A percentile compares a stretch with the other conserved stretches of the same genome.
Conservation (phyloP, 2,797 vertebrate species). For the Pseudopleuronectes americanus region DNA sequence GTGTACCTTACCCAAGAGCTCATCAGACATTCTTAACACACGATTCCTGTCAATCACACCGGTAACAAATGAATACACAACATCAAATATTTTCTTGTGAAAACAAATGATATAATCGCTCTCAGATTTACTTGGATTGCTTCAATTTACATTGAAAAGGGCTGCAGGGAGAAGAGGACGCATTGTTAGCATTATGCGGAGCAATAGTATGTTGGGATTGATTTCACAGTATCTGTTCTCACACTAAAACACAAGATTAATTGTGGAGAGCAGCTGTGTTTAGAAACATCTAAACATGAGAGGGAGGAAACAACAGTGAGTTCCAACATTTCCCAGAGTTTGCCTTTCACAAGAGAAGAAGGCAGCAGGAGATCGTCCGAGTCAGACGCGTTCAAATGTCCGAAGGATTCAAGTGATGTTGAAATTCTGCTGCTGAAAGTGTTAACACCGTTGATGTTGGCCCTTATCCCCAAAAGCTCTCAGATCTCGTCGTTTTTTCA, state of each 20-base stretch:
- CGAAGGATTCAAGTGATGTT: too few relatives aligned
- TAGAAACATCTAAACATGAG: not conserved
- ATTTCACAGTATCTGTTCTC: slow-evolving; percentile 42
- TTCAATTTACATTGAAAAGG: slow-evolving; percentile 18
- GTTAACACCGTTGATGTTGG: too few relatives aligned
- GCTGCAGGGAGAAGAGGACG: slow-evolving; percentile 15
- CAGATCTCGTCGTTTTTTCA: too few relatives aligned
- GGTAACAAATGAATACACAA: too few relatives aligned
- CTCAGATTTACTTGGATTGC: slow-evolving; percentile 28
- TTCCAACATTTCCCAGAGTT: too few relatives aligned
- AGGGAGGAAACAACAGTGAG: not conserved
- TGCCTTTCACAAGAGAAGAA: too few relatives aligned
- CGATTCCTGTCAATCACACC: slow-evolving; percentile 74
- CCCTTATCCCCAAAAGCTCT: too few relatives aligned
- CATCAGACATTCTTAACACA: slow-evolving; percentile 83
- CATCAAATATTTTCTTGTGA: too few relatives aligned
- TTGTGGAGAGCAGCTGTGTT: slow-evolving; percentile 22
- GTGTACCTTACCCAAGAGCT: slow-evolving; percentile 78
- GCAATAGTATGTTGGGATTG: not conserved
- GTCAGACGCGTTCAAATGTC: too few relatives aligned
- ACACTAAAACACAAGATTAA: slow-evolving; percentile 23
- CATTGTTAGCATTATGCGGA: slow-evolving; percentile 43
- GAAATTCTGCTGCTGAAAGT: too few relatives aligned
- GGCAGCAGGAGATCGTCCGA: too few relatives aligned
- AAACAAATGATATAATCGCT: not conserved